Conservation (phyloP, 2,113 vertebrate species). For the Sturnira hondurensis region DNA sequence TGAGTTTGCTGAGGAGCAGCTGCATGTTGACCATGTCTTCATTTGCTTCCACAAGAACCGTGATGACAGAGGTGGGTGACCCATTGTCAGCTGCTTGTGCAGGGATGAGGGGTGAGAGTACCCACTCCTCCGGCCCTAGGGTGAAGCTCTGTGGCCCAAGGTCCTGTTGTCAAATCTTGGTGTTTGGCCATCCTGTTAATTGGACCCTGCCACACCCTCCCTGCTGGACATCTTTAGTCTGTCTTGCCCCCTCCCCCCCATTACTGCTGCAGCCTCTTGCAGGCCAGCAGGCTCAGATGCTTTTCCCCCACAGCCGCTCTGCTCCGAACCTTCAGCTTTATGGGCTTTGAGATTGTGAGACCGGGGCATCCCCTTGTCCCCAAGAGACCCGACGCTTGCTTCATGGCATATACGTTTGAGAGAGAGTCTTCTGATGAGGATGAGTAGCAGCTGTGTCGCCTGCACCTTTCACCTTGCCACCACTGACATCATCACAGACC, state of each 20-base stretch:
- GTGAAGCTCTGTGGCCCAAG: no score
- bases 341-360: constrained; percentile 99
- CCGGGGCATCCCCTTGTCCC: constrained; percentile 99
- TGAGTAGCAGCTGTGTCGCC: constrained; percentile 82
- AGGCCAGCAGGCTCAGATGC: background rate
- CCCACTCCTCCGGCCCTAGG: background rate
- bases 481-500: background rate
- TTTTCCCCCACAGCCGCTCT: constrained; percentile 83
- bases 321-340: constrained; percentile 97
- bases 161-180: background rate
- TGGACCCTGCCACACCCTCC: background rate
- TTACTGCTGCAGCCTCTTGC: background rate
- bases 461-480: constrained; percentile 76
- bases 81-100: accelerated
- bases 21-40: constrained; percentile 92
- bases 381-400: constrained; percentile 97
- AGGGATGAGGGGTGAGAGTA: background rate
- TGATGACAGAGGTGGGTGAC: constrained; percentile 91
- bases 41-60: constrained; percentile 97
- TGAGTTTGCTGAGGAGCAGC: constrained; percentile 96
- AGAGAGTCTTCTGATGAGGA: constrained; percentile 91
- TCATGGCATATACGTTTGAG: constrained; percentile 98
- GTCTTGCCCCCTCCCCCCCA: background rate
- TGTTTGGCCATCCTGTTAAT: background rate
- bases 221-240: background rate